A percentile compares a stretch with the other conserved stretches of the same genome.
Evolutionary conservation across 2,888 invertebrate genomes (phyloP).

Genomic region (Drosophila koepferae): DNA sequence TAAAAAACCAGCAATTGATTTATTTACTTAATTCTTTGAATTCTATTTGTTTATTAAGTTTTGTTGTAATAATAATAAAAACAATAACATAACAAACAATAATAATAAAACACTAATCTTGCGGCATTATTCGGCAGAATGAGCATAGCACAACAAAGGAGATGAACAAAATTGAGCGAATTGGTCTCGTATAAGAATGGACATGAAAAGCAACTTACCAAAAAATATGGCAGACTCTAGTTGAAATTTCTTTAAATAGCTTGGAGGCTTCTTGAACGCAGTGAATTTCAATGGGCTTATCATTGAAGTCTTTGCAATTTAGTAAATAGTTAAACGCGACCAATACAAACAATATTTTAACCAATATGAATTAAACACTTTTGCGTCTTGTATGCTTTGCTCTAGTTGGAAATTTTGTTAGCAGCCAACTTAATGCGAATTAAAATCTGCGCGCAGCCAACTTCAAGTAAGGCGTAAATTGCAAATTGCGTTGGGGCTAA

Average conservation of each 20-base stretch:
- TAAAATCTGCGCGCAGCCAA: constrained; percentile 23
- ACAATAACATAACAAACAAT: neutral
- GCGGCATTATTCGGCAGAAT: constrained; percentile 22
- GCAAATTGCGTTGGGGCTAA: constrained; percentile 6
- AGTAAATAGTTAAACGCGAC: neutral
- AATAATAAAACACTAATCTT: neutral
- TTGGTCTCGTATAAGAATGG: constrained; percentile 20
- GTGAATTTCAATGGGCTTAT: constrained; percentile 9
- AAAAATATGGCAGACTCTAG: constrained; percentile 24
- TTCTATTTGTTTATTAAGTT: no score
- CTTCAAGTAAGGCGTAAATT: constrained; percentile 14
- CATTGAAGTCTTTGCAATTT: constrained; percentile 25
- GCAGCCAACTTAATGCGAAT: constrained; percentile 38
- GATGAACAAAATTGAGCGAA: constrained; percentile 28
- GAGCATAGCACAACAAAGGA: constrained; percentile 53
- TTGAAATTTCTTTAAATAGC: constrained; percentile 12
- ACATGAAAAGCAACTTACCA: constrained; percentile 23
- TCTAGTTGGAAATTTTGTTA: constrained; percentile 26
- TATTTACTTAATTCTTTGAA: neutral
- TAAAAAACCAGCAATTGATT: neutral
- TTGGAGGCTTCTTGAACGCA: neutral
- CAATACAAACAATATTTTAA: neutral
- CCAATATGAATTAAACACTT: neutral
- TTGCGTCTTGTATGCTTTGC: neutral
- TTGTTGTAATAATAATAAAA: neutral